These are phyloP conservation scores for Ceriagrion tenellum DNA, from an alignment of 2,888 invertebrate genomes.

Conservation along the genomic window DNA sequence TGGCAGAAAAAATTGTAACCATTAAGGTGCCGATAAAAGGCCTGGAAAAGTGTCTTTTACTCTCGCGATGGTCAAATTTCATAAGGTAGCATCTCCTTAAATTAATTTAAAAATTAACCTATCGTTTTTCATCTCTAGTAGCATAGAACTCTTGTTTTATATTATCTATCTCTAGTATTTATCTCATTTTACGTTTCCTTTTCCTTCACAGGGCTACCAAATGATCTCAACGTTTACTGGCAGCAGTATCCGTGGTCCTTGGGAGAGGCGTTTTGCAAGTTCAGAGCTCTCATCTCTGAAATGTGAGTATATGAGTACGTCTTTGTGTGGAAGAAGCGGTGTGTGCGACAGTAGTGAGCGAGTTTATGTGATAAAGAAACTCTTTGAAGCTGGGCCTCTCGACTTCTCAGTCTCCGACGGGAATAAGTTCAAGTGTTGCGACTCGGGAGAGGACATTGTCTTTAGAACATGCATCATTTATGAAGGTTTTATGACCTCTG, in stretches of 20 bases:
- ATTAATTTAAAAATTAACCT: too few relatives aligned
- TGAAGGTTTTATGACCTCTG: neutral
- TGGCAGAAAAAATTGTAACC: too few relatives aligned
- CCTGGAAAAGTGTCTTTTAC: too few relatives aligned
- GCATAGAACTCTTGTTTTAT: neutral
- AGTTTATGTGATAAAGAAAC: too few relatives aligned
- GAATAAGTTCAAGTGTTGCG: neutral
- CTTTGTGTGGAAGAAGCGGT: slow-evolving; percentile 13
- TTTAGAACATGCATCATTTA: neutral
- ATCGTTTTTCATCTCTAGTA: too few relatives aligned
- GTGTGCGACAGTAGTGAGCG: neutral
- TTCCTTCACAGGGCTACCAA: slow-evolving; percentile 86
- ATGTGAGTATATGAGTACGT: slow-evolving; percentile 83
- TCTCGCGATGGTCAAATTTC: too few relatives aligned
- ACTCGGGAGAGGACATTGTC: neutral
- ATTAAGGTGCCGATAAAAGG: too few relatives aligned
- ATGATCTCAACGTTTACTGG: slow-evolving; percentile 91
- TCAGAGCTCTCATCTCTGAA: slow-evolving; percentile 90
- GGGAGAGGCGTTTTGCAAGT: slow-evolving; percentile 89
- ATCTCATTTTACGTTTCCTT: neutral
- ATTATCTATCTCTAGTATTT: neutral
- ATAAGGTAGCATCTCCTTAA: too few relatives aligned
- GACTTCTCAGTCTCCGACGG: neutral
- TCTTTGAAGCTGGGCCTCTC: neutral
- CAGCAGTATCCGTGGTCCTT: slow-evolving; percentile 93